A percentile compares a stretch with the other conserved stretches of the same genome.
These are phyloP conservation scores for Drosophila nasuta DNA, from an alignment of 1,140 invertebrate genomes.

Conservation along the genomic window DNA sequence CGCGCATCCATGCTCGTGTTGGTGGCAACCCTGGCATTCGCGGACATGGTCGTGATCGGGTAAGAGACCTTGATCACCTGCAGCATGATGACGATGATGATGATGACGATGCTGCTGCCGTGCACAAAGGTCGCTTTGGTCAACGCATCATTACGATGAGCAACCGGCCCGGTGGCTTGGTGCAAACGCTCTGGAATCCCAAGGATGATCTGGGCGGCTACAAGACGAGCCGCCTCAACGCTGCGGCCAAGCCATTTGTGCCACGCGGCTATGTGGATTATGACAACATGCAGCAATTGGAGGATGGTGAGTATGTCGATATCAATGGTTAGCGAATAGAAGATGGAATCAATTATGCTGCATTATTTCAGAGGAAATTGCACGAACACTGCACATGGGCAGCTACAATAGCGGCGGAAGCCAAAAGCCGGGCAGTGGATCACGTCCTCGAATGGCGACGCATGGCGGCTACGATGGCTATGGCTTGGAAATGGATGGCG, in stretches of 20 bases:
- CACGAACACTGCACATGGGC: constrained; percentile 51
- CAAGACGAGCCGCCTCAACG: constrained; percentile 37
- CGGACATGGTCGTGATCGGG: not conserved
- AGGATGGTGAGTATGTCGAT: constrained; percentile 67
- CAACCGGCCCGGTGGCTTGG: constrained; percentile 26
- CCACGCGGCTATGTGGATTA: constrained; percentile 80
- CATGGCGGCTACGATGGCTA: constrained; percentile 33
- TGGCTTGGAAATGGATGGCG: constrained; percentile 46
- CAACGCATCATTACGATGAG: constrained; percentile 58
- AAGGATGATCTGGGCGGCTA: constrained; percentile 32
- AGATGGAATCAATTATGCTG: too few relatives aligned
- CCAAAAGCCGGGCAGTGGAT: constrained; percentile 11
- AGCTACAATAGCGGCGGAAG: constrained; percentile 37
- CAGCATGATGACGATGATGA: not conserved
- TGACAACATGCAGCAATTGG: constrained; percentile 80
- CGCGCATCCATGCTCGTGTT: not conserved
- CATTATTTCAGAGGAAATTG: constrained; percentile 64
- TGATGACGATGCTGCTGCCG: constrained; percentile 46
- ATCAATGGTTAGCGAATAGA: too few relatives aligned
- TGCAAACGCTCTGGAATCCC: constrained; percentile 41
- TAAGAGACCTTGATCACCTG: too few relatives aligned
- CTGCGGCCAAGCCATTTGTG: constrained; percentile 55
- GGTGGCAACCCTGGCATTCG: not conserved
- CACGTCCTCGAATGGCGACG: constrained; percentile 10
- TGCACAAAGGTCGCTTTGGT: constrained; percentile 39